A percentile compares a stretch with the other conserved stretches of the same genome.
Conservation (phyloP, 2,113 vertebrate species). For the Charadrius vociferus region DNA sequence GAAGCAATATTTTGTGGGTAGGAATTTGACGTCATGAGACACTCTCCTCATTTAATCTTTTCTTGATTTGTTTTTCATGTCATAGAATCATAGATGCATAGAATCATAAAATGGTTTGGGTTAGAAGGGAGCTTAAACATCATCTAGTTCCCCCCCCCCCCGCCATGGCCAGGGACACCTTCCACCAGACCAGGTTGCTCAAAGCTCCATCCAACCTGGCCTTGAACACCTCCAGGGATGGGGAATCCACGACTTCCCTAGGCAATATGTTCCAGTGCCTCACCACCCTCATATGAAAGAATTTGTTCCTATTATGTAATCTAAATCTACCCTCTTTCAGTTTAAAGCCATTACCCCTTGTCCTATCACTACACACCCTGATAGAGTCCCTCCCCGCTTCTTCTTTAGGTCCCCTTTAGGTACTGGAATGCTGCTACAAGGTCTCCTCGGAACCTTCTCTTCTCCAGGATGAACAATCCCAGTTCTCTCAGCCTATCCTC, state of each 20-base stretch:
- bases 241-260: neutral
- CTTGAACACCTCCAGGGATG: neutral
- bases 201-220: neutral
- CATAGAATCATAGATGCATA: neutral
- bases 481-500: neutral
- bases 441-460: neutral
- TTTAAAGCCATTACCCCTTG: neutral
- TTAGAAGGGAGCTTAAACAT: neutral
- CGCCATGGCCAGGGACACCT: neutral
- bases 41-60: neutral
- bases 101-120: neutral
- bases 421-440: neutral
- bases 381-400: neutral
- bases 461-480: neutral
- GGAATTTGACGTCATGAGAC: neutral
- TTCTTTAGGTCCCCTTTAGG: neutral
- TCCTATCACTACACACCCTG: neutral
- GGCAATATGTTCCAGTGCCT: neutral
- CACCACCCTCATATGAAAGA: neutral
- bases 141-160: neutral
- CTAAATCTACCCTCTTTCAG: neutral
- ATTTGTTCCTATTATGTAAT: neutral
- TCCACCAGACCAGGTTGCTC: neutral
- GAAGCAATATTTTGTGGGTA: neutral
- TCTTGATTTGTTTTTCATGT: neutral